Conservation (phyloP, 2,888 invertebrate genomes). For the Ditylenchus weischeri region DNA sequence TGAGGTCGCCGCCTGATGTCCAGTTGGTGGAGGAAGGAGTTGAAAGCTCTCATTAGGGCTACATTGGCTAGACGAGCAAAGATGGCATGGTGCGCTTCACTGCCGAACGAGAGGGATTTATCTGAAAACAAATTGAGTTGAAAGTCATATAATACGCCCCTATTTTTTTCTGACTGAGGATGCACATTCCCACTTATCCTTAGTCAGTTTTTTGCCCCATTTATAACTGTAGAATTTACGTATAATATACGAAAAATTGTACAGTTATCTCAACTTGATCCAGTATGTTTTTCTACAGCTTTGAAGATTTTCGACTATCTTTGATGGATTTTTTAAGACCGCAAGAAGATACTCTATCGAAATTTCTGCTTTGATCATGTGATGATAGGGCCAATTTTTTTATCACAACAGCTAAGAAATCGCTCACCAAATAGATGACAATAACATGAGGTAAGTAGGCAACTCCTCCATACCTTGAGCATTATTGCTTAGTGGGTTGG, state of each 20-base stretch:
- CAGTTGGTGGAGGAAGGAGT: slow-evolving; percentile 33
- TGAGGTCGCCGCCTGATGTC: slow-evolving; percentile 60
- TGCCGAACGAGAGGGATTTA: slow-evolving; percentile 80
- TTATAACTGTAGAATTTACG: too few relatives aligned
- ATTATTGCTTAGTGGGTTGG: slow-evolving; percentile 1
- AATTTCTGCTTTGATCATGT: slow-evolving; percentile 2
- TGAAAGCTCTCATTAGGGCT: slow-evolving; percentile 42
- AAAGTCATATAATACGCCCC: not conserved
- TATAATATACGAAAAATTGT: too few relatives aligned
- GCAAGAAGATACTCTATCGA: not conserved
- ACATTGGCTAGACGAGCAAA: slow-evolving; percentile 73
- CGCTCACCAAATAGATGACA: slow-evolving; percentile 80
- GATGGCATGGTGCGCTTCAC: slow-evolving; percentile 63
- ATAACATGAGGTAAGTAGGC: slow-evolving; percentile 74
- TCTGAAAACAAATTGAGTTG: slow-evolving; percentile 24
- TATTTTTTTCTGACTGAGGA: too few relatives aligned
- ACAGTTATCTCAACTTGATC: too few relatives aligned
- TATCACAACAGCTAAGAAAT: slow-evolving; percentile 3
- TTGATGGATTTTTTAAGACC: too few relatives aligned
- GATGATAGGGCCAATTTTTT: not conserved
- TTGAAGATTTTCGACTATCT: too few relatives aligned
- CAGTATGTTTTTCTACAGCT: too few relatives aligned
- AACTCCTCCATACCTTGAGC: slow-evolving; percentile 11
- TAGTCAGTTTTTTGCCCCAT: too few relatives aligned
- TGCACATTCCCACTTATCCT: too few relatives aligned